Evolutionary conservation across 2,113 vertebrate species (phyloP), one percentile per base, ranked within the genome.

Genomic region (Cephalopterus ornatus): DNA sequence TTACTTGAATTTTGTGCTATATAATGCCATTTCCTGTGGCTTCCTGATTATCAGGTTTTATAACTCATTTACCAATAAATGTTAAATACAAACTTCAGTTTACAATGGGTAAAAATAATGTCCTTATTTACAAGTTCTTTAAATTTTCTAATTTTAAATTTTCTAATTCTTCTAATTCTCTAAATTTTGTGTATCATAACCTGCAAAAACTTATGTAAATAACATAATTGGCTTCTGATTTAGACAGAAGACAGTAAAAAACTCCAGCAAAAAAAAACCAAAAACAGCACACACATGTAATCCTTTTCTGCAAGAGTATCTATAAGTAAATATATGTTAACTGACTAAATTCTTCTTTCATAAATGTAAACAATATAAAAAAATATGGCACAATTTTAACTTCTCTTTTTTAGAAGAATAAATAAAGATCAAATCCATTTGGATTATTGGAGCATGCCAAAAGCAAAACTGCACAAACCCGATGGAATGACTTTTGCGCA

Each of bases 91-190:
- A 93, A 53, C 44, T 87, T 30, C 44, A 53, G 42, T 95, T 93
- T 88, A 91, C 55, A 81, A 28, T 55, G 20, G 37, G 35, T 71
- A 33, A 46, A 89, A 86, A 78, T 67, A 94, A 80, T 80, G 72
- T 91, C 80, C 62, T 78, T 82, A 87, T 88, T 91, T 83, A 82
- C 67, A 96, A 97, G 46, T 73, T 93, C 92, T 95, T 88, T 90
- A 92, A 94, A 88, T 50, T 50, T n/a, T n/a, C n/a, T n/a, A n/a
- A n/a, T n/a, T n/a, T n/a, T n/a, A n/a, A n/a, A n/a, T n/a, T n/a
- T n/a, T n/a, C n/a, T n/a, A n/a, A n/a, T n/a, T n/a, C n/a, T n/a
- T n/a, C n/a, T n/a, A n/a, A 81, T 83, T 88, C 39, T 18, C 72
- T 90, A 89, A 93, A 37, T 89, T 73, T 37, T 89, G 42, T 77